phyloP scores from a whole-genome alignment of 2,888 invertebrate species.

The Agrochola lychnidis region DNA sequence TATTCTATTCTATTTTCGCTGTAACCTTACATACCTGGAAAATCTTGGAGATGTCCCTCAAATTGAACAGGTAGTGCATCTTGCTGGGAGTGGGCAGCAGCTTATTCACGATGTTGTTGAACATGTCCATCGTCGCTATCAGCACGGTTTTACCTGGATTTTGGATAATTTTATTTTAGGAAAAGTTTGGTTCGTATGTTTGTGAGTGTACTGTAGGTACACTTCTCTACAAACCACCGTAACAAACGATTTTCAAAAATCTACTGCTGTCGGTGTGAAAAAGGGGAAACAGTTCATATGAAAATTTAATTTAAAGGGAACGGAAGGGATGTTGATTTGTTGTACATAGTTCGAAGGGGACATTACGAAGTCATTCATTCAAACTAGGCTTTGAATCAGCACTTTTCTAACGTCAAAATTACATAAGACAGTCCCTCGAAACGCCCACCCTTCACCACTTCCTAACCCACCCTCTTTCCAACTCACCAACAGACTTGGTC shows the following conservation, averaged over 20 bases:
- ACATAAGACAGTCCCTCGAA: no score
- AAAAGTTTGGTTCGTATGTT: neutral
- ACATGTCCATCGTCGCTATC: constrained; percentile 94
- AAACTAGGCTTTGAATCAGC: no score
- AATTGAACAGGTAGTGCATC: constrained; percentile 97
- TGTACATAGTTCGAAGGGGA: neutral
- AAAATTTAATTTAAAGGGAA: no score
- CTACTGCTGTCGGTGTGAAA: no score
- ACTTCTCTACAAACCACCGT: no score
- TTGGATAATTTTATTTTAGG: neutral
- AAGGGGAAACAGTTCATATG: no score
- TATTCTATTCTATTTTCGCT: neutral
- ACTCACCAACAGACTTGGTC: constrained; percentile 93
- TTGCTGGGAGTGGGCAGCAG: constrained; percentile 97
- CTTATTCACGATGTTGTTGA: constrained; percentile 93
- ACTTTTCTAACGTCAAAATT: no score
- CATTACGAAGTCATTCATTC: no score
- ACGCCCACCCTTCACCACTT: no score
- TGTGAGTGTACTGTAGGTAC: no score
- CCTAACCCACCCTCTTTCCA: no score
- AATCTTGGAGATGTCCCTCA: constrained; percentile 96
- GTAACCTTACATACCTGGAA: constrained; percentile 86
- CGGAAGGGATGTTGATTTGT: neutral
- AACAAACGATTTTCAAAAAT: no score
- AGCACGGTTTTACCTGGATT: constrained; percentile 92